Base-by-base conservation (phyloP, 2,113 vertebrate genomes). In the Oreochromis aureus region DNA sequence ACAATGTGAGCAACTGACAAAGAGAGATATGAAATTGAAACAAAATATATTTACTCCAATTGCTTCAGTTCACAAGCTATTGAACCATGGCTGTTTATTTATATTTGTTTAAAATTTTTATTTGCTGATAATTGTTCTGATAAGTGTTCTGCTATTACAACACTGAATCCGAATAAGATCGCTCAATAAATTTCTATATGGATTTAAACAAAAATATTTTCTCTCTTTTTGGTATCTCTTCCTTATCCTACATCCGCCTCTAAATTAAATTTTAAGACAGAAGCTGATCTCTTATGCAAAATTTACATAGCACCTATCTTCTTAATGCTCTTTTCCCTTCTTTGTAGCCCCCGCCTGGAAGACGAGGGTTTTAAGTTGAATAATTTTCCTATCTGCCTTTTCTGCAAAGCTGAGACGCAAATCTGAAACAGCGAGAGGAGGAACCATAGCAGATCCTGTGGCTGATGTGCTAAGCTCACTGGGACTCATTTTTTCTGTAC, bases 331-430 rank as follows among this genome's bases (percentile, higher is more conserved):
- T 59, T 27, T 30, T 30, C 27, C 15, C 58, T 32, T 16, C 58
- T 61, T 27, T 3, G 48, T 54, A 71, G 34, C 53, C 41, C 15
- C 61, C 9, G 4, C 79, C 76, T 56, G 83, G 55, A 27, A 10
- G 24, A 73, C 1, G 15, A 56, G 41, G n/a, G 56, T 58, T 61
- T 56, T 19, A 39, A 81, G 89, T 85, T 87, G 89, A 89, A 91
- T 92, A 84, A 86, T 89, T 71, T 63, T 78, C 32, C 63, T 76
- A 73, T 92, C 82, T 86, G 69, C 84, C 81, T 81, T 71, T 81
- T 55, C 87, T 39, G 86, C 71, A 51, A 44, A 53, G 78, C 58
- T 27, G 6, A 7, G n/a, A 22, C 3, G 18, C 27, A 63, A 18
- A 81, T 61, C 32, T 61, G 30, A 63, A 63, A 63, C 32, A 36